Evolutionary conservation across 2,888 invertebrate species (phyloP), one percentile per base, ranked within the genome.

Genomic region (Aspidiotus rigidus): DNA sequence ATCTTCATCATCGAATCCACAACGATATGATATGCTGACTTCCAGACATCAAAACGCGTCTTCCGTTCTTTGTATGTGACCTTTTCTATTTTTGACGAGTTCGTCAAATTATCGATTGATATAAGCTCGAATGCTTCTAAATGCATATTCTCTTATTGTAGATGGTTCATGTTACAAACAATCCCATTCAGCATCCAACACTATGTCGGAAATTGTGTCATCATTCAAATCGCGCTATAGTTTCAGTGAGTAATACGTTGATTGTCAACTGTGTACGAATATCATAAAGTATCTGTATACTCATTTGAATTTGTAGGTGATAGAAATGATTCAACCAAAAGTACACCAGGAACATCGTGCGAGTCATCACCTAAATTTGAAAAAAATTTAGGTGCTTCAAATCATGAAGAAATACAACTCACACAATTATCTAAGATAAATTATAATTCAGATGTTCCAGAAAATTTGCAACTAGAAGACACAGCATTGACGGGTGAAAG

Each of bases 341-440:
- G 57, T 16, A 64, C 64, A 9, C 64, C 64, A 3, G n/a, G 54
- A 7, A 64, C 64, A 39, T 64, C 64, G 16, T 64, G 41, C 28
- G 64, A 64, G 56, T 64, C 64, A 2, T 64, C 64, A 13, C 64
- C 64, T 7, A 64, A 16, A 54, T 15, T 13, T 53, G 11, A 39
- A 9, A 54, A 41, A 7, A 56, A 40, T 16, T 56, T 16, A 1
- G 28, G 28, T 28, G 28, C 28, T 28, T 28, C 28, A 28, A 28
- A 44, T 55, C 39, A n/a, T 8, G 64, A 64, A 64, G 64, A 64
- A 39, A 56, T 64, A 39, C 64, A 64, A 56, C 64, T 64, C 10
- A 16, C 42, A 40, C 55, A 64, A 56, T 16, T 56, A 15, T 49
- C 49, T 11, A 49, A 49, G 49, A n/a, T 49, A 49, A 49, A 49